Percentiles rank a stretch among this genome's conserved stretches.
phyloP scores from a whole-genome alignment of 1,140 invertebrate species.

The Antheraea pernyi region DNA sequence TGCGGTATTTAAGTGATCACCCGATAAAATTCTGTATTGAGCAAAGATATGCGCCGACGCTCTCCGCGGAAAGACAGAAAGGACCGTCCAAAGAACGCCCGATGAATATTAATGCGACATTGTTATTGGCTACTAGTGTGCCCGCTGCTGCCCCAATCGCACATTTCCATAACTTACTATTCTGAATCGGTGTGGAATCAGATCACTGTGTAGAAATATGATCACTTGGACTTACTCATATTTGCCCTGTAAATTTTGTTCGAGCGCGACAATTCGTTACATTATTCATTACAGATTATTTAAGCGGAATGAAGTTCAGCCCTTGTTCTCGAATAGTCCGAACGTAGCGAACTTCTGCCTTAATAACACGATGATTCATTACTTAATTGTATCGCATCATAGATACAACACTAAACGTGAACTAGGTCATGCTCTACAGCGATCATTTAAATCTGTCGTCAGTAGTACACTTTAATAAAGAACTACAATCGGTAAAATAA shows the following conservation, averaged over 20 bases:
- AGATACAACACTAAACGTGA: conserved; percentile 11
- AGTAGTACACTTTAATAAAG: conserved; percentile 18
- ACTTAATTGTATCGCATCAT: conserved; percentile 39
- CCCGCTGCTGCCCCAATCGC: conserved; percentile 74
- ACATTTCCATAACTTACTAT: conserved; percentile 79
- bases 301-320: conserved; percentile 33
- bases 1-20: background rate
- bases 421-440: conserved; percentile 3
- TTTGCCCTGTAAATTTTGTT: conserved; percentile 51
- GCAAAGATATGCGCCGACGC: conserved; percentile 60
- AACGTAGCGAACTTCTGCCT: conserved; percentile 26
- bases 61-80: conserved; percentile 46
- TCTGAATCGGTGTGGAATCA: conserved; percentile 73
- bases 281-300: conserved; percentile 53
- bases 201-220: conserved; percentile 66
- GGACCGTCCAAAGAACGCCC: conserved; percentile 66
- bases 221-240: conserved; percentile 56
- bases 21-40: background rate
- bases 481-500: conserved; percentile 2
- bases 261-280: conserved; percentile 41
- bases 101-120: conserved; percentile 79
- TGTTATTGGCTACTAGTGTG: conserved; percentile 77
- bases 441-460: conserved; percentile 14
- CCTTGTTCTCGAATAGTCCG: conserved; percentile 37
- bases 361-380: conserved; percentile 44